A percentile compares a stretch with the other conserved stretches of the same genome.
phyloP scores from a whole-genome alignment of 2,888 invertebrate species.

The Endotricha flammealis region DNA sequence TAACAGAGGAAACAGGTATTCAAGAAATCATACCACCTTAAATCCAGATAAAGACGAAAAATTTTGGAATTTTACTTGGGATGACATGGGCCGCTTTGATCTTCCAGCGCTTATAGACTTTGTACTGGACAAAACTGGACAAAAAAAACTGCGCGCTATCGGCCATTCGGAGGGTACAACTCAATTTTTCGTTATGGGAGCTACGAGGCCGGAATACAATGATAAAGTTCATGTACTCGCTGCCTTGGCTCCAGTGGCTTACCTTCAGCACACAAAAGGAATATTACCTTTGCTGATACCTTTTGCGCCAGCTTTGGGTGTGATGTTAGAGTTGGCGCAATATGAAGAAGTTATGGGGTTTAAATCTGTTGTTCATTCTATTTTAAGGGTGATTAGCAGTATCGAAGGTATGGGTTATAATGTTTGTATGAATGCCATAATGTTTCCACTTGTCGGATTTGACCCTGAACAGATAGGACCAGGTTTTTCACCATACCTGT shows the following conservation, averaged over 20 bases:
- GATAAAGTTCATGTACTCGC: conserved; percentile 64
- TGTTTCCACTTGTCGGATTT: background rate
- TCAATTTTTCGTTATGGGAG: conserved; percentile 66
- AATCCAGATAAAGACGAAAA: conserved; percentile 9
- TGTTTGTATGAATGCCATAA: background rate
- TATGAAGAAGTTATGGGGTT: conserved; percentile 3
- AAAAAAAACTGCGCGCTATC: conserved; percentile 74
- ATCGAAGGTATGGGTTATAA: background rate
- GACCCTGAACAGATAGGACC: background rate
- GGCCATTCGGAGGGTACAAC: conserved; percentile 84
- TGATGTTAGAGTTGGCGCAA: background rate
- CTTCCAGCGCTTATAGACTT: conserved; percentile 76
- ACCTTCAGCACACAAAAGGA: background rate
- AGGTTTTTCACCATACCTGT: conserved; percentile 23
- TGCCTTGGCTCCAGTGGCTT: conserved; percentile 70
- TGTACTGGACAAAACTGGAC: conserved; percentile 51
- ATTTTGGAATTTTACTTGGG: conserved; percentile 36
- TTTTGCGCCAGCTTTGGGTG: background rate
- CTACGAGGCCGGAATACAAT: conserved; percentile 75
- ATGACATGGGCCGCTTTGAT: conserved; percentile 82
- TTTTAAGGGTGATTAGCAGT: conserved; percentile 1
- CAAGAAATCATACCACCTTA: conserved; percentile 8
- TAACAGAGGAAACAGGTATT: conserved; percentile 15
- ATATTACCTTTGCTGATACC: background rate
- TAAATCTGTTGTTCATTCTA: background rate